A percentile compares a stretch with the other conserved stretches of the same genome.
These are phyloP conservation scores for Trachythela sp. DNA, from an alignment of 64 coral and sea anemone genomes.

Conservation along the genomic window DNA sequence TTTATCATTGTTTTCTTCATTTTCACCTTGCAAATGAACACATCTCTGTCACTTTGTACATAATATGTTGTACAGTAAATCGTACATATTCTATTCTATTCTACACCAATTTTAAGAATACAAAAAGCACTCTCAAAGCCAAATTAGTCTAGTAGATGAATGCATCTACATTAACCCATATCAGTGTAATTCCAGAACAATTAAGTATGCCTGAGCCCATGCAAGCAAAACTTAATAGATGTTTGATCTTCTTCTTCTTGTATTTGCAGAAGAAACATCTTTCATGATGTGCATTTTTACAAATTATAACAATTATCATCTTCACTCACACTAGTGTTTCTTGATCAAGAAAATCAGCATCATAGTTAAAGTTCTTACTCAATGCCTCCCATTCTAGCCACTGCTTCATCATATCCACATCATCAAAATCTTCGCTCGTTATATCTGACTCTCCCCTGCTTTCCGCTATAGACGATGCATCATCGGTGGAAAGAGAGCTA, in stretches of 20 bases:
- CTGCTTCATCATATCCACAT: background rate
- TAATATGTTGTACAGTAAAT: no score
- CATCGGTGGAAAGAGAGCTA: background rate
- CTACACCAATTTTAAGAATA: no score
- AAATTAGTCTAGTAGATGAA: no score
- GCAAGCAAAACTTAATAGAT: background rate
- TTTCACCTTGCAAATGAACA: no score
- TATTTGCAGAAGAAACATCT: background rate
- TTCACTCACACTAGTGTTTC: background rate
- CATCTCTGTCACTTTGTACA: no score
- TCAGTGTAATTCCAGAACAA: no score
- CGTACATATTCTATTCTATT: no score
- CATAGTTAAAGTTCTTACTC: conserved; percentile 7
- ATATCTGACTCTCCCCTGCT: background rate
- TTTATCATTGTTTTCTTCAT: no score
- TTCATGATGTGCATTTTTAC: background rate
- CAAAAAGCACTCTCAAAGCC: no score
- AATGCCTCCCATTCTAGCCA: conserved; percentile 18
- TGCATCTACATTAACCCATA: no score
- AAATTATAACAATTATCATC: background rate
- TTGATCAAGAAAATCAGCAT: background rate
- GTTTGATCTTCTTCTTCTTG: background rate
- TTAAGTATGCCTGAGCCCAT: no score
- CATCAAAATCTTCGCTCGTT: background rate
- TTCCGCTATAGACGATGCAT: background rate